Base-by-base conservation (phyloP, 2,797 vertebrate species). In the Microctenopoma lineatum region DNA sequence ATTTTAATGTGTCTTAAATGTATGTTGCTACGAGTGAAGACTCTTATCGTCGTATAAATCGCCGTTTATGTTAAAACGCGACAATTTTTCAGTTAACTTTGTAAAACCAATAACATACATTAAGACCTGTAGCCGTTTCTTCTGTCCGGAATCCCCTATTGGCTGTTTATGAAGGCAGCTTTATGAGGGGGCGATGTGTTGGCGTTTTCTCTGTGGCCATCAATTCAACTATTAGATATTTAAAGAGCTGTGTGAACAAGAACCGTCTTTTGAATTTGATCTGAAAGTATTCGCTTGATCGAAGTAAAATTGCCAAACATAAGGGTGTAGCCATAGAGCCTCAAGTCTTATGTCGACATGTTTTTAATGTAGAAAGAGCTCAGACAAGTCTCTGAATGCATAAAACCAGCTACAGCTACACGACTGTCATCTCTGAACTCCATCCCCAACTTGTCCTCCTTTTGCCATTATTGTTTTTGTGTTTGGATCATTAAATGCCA, bases 71-170 rank as follows among this genome's bases (percentile, higher is more conserved):
- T 34, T 2, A 32, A 59, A 56, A 8, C 46, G 61, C 29, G 42
- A 29, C 11, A 14, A 3, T 16, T 15, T 29, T 6, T 1, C 8
- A 12, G 18, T 18, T 8, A 38, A 62, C 27, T 63, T 13, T 0
- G 5, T 14, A 2, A 36, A 47, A 45, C 11, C 6, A 16, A 34
- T 11, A 0, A 29, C 12, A 39, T 42, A 32, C 16, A 44, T 38
- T n/a, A 5, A 59, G 68, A 80, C 84, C 77, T 78, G 81, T 77
- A 56, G 59, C 61, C 66, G 29, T 76, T 61, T 60, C 58, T 60
- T 59, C 56, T 5, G 59, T 3, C 25, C 39, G n/a, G 51, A 36
- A 21, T 58, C 44, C 57, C 53, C 59, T 53, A 11, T 14, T 4
- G 32, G 21, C 15, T 47, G 47, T 50, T 44, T 26, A 45, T 7